Evolutionary conservation across 2,797 vertebrate genomes (phyloP), one percentile per base, ranked within the genome.

Genomic region (Acestrorhynchus altus): DNA sequence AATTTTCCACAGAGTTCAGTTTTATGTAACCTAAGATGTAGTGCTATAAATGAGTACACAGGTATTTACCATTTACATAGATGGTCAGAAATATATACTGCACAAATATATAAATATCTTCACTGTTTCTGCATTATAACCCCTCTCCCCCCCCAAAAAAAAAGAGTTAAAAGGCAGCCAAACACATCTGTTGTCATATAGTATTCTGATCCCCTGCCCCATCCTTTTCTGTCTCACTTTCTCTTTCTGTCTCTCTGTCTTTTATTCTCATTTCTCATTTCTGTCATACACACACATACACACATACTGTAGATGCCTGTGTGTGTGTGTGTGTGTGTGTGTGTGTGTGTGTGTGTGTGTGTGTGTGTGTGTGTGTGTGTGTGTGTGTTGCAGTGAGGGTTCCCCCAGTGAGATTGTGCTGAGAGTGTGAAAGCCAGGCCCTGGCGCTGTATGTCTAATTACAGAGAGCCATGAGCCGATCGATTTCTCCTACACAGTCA

Each of bases 401-500:
- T 83, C 81, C 84, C 83, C 74, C 75, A 56, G 77, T 80, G 83
- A 82, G 75, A 79, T 83, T 87, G 84, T 85, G 83, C 85, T 84
- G 84, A 82, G 81, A 81, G 71, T 81, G 81, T 76, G 79, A 81
- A 83, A 78, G 83, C 82, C 59, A 72, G 68, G 75, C 82, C 77
- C 75, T 60, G 80, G 78, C 79, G 59, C 82, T 85, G 81, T 84
- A 79, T 89, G 90, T 93, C 93, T 93, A 93, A 94, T 94, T 92
- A 94, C 93, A 92, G 93, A 89, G 91, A 87, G 84, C 82, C 81
- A 77, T 89, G 42, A 89, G 89, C 83, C 87, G 76, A 95, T 94
- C 92, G 79, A 94, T 94, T 89, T 74, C 15, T 83, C 89, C 83
- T 81, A 81, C 83, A 80, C 83, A 85, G 86, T 94, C 92, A 94